Evolutionary conservation across 2,888 invertebrate species (phyloP).

Genomic region (Polietes domitor): DNA sequence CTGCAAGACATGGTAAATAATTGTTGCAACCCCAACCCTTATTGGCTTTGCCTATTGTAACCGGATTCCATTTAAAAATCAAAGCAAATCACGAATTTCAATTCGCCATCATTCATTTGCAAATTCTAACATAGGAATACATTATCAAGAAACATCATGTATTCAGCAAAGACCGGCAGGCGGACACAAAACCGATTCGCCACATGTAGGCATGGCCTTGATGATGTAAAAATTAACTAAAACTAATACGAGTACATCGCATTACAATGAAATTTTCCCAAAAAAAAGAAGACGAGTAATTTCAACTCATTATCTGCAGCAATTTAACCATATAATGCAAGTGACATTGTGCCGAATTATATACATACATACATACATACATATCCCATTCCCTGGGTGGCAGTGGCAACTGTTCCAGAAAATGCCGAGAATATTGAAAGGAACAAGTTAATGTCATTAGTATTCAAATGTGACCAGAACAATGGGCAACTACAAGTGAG

Average conservation of each 20-base stretch:
- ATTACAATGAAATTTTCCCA: constrained; percentile 27
- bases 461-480: constrained; percentile 55
- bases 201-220: constrained; percentile 41
- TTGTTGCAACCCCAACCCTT: too few species aligned
- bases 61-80: too few species aligned
- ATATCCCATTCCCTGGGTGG: constrained; percentile 29
- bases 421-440: not conserved
- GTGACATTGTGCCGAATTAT: constrained; percentile 18
- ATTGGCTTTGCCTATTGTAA: too few species aligned
- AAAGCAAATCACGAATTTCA: too few species aligned
- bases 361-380: constrained; percentile 24
- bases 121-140: not conserved
- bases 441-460: constrained; percentile 60
- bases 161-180: not conserved
- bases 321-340: constrained; percentile 48
- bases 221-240: constrained; percentile 33
- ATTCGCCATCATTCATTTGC: not conserved
- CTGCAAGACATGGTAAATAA: too few species aligned
- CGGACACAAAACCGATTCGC: constrained; percentile 7
- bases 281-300: constrained; percentile 32
- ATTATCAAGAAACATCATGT: not conserved
- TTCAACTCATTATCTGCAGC: constrained; percentile 47
- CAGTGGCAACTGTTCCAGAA: not conserved
- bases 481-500: constrained; percentile 68
- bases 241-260: constrained; percentile 22